A percentile compares a stretch with the other conserved stretches of the same genome.
These are phyloP conservation scores for Tetranychus urticae DNA, from an alignment of 1,140 invertebrate species.

Conservation along the genomic window DNA sequence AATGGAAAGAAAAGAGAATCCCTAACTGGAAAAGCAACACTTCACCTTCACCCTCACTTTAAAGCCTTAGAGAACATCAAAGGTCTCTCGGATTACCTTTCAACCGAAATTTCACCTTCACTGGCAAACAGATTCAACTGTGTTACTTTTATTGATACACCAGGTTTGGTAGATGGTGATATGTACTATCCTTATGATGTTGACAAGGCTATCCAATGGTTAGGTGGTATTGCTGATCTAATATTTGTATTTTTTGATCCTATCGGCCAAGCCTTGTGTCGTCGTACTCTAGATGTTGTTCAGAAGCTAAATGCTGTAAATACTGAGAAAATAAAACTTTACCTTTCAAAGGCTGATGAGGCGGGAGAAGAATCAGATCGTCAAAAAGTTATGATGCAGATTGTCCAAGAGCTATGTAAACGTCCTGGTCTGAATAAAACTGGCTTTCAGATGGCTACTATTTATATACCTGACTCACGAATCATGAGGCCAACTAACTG, in stretches of 20 bases:
- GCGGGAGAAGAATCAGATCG: conserved; percentile 32
- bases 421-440: conserved; percentile 31
- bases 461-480: conserved; percentile 30
- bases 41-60: conserved; percentile 18
- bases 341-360: conserved; percentile 35
- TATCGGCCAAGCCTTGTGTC: conserved; percentile 35
- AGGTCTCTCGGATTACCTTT: conserved; percentile 33
- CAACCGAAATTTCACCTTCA: conserved; percentile 33
- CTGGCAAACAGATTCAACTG: conserved; percentile 31
- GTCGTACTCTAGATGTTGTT: conserved; percentile 32
- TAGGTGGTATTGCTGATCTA: conserved; percentile 32
- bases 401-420: conserved; percentile 36
- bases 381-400: conserved; percentile 37
- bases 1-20: too few relatives aligned
- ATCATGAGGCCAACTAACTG: conserved; percentile 25
- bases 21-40: too few relatives aligned
- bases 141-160: conserved; percentile 36
- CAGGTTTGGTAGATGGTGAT: conserved; percentile 35
- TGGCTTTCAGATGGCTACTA: conserved; percentile 37
- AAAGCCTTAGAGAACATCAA: conserved; percentile 28
- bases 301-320: conserved; percentile 30
- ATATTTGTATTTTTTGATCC: conserved; percentile 40
- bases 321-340: conserved; percentile 30
- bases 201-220: conserved; percentile 31
- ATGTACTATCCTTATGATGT: conserved; percentile 41